Base-by-base conservation (phyloP, 2,888 invertebrate genomes). In the Encarsia formosa region DNA sequence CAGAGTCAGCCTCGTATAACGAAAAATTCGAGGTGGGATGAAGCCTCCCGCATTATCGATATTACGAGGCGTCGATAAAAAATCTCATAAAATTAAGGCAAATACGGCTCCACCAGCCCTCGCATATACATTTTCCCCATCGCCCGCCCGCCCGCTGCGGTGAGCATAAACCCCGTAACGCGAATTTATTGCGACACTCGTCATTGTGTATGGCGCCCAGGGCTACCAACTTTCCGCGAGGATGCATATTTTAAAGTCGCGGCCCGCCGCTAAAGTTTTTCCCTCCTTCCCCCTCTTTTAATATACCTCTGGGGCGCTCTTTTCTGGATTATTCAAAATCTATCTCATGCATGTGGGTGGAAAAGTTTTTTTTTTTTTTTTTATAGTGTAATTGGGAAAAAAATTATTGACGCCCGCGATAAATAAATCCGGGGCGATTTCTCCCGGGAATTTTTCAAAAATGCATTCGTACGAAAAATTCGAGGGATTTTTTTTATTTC, bases 61-160 rank as follows among this genome's bases (percentile, higher is more conserved):
- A 72, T 73, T 72, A 72, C 72, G 70, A 70, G 67, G 65, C 68
- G 68, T 65, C 71, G 71, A 73, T 73, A 72, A 73, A 73, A 70
- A 72, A 56, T 70, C 69, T 69, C 72, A 71, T 73, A 71, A 73
- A 72, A 73, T 73, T 72, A 71, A 69, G n/a, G 65, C 69, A 71
- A 69, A 63, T 61, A 45, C 52, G 44, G 38, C 38, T 19, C 24
- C 19, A 1, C 15, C 35, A 1, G n/a, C n/a, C n/a, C n/a, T n/a
- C n/a, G n/a, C n/a, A n/a, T n/a, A n/a, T n/a, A n/a, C n/a, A n/a
- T n/a, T n/a, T n/a, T 16, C 31, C 6, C 8, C 4, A 11, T 5
- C 11, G 4, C 24, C 16, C 13, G n/a, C 13, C 6, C 31, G n/a
- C n/a, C n/a, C 52, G 13, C 13, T 15, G 34, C 13, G 34, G n/a